Evolutionary conservation across 1,140 invertebrate genomes (phyloP), one percentile per base, ranked within the genome.

Genomic region (Hypsibius dujardini): DNA sequence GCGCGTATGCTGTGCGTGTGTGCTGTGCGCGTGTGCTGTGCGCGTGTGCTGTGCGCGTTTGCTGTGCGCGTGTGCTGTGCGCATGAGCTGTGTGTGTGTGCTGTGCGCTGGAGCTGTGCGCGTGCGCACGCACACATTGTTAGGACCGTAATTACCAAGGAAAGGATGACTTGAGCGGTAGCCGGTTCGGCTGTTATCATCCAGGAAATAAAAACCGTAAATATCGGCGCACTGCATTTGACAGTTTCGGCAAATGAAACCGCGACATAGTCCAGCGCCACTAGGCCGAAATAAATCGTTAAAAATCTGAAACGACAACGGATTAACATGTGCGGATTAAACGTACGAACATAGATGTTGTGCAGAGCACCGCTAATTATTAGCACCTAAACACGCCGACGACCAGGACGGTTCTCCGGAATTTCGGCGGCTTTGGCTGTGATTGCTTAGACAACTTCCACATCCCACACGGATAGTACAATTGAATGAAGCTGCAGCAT

Each of bases 171-270:
- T 77, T 86, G 87, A 46, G 87, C 76, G 40, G 87, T 87, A 40
- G 88, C 90, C 74, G 84, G 80, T 81, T 89, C 87, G 70, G 86
- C 86, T 78, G 88, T 81, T 75, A 84, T 73, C 46, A 86, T 79
- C 80, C 85, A 83, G 60, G 88, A 87, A 75, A 90, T 88, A 50
- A 89, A 78, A 70, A 90, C 88, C 60, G 89, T 90, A 77, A 90
- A 90, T 47, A 90, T 80, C 72, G 89, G 89, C 45, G 88, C 88
- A 46, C 88, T 89, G 80, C 87, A 89, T 79, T 90, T 90, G 28
- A 90, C 87, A 40, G 88, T 90, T 79, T 90, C 89, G 47, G 88
- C 89, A 79, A 90, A 90, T 78, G 87, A 89, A 46, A 90, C 88
- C 71, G 88, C 87, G 70, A 90, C 87, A 81, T 86, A 90, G 81